Conservation (phyloP, 1,140 invertebrate genomes). For the Gonioctena quinquepunctata region DNA sequence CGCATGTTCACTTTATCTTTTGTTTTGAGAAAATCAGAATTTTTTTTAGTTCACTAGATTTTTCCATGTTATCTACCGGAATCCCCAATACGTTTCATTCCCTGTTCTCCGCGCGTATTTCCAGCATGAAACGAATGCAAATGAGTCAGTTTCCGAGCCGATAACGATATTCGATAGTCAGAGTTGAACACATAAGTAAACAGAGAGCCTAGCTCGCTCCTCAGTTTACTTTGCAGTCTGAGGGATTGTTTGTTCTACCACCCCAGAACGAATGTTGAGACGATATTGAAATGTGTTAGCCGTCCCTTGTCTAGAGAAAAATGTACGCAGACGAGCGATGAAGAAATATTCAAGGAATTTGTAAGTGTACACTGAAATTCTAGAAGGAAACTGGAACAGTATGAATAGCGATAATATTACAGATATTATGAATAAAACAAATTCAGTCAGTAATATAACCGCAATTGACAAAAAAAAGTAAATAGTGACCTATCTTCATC, state of each 20-base stretch:
- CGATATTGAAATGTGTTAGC: background rate
- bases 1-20: no score
- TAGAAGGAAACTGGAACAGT: no score
- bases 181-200: constrained; percentile 9
- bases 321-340: background rate
- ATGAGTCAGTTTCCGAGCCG: background rate
- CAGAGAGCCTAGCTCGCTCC: background rate
- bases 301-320: background rate
- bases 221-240: background rate
- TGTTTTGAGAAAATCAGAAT: no score
- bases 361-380: background rate
- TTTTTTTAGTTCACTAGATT: no score
- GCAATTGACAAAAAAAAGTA: no score
- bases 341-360: background rate
- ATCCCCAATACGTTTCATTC: no score
- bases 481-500: no score
- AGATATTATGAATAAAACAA: no score
- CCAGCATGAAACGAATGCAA: background rate
- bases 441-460: no score
- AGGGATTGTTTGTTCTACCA: background rate
- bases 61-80: no score
- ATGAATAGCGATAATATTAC: no score
- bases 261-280: background rate
- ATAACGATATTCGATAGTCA: constrained; percentile 7
- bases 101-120: background rate